These are phyloP conservation scores for Chymomyza costata DNA, from an alignment of 1,140 invertebrate genomes.

Conservation along the genomic window DNA sequence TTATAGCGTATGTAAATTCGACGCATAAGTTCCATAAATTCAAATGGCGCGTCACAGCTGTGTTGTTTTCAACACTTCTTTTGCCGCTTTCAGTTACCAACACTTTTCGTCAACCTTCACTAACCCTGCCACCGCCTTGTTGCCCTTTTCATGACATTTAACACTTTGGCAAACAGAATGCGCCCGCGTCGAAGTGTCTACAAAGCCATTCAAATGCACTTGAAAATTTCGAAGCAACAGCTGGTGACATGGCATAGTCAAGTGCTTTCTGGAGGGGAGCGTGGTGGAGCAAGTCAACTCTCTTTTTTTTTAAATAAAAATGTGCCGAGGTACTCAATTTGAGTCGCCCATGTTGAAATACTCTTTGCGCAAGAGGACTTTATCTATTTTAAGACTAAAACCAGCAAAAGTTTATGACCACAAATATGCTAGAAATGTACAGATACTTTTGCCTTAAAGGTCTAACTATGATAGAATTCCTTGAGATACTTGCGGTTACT, in stretches of 20 bases:
- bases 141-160: slow-evolving; percentile 60
- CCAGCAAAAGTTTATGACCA: no score
- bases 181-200: slow-evolving; percentile 12
- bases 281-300: not conserved
- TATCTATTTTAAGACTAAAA: no score
- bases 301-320: no score
- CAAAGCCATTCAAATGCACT: slow-evolving; percentile 65
- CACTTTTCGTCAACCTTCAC: not conserved
- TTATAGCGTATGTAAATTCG: slow-evolving; percentile 67
- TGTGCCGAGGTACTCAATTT: no score
- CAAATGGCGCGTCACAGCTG: slow-evolving; percentile 21
- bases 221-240: slow-evolving; percentile 67
- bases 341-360: no score
- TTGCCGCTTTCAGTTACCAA: not conserved
- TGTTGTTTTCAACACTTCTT: not conserved
- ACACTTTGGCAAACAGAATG: slow-evolving; percentile 64
- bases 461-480: no score
- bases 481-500: no score
- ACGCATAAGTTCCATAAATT: slow-evolving; percentile 60
- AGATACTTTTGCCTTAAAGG: no score
- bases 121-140: not conserved
- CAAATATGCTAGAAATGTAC: no score
- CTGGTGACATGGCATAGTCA: slow-evolving; percentile 53
- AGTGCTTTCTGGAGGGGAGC: not conserved
- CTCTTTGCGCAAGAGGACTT: no score